Conservation (phyloP, 2,888 invertebrate species). For the Diarsia brunnea region DNA sequence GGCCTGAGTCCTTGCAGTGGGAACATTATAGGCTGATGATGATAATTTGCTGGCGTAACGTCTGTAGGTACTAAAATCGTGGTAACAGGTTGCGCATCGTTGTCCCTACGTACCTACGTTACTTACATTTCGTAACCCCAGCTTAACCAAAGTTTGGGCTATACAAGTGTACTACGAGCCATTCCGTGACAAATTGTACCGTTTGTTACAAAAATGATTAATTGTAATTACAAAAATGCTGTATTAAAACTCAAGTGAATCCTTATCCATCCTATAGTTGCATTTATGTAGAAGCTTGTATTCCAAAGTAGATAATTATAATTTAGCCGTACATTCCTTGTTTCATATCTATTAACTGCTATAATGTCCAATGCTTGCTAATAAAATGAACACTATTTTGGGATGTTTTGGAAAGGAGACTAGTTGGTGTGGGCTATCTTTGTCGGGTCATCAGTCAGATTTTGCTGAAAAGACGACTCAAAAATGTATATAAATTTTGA, state of each 20-base stretch:
- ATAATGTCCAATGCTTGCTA: slow-evolving; percentile 30
- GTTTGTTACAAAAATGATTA: too few relatives aligned
- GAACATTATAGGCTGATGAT: too few relatives aligned
- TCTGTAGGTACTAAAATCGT: too few relatives aligned
- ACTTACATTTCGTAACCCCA: too few relatives aligned
- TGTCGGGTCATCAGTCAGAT: background rate
- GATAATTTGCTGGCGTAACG: too few relatives aligned
- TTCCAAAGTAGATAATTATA: slow-evolving; percentile 11
- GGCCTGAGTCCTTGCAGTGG: too few relatives aligned
- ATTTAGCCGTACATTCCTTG: slow-evolving; percentile 46
- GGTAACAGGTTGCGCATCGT: too few relatives aligned
- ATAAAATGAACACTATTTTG: slow-evolving; percentile 1
- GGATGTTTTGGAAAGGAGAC: background rate
- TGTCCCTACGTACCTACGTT: too few relatives aligned
- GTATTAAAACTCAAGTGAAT: slow-evolving; percentile 14
- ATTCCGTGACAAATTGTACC: too few relatives aligned
- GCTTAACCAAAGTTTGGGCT: too few relatives aligned
- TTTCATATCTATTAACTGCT: slow-evolving; percentile 24
- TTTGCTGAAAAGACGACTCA: background rate
- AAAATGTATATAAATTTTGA: background rate
- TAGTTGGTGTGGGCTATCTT: background rate
- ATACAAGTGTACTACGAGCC: too few relatives aligned
- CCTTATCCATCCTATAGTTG: slow-evolving; percentile 15
- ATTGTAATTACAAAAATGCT: background rate
- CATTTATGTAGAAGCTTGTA: slow-evolving; percentile 26